Percentiles rank a stretch among this genome's conserved stretches.
phyloP scores from a whole-genome alignment of 1,140 invertebrate species.

The Sinonovacula constricta region DNA sequence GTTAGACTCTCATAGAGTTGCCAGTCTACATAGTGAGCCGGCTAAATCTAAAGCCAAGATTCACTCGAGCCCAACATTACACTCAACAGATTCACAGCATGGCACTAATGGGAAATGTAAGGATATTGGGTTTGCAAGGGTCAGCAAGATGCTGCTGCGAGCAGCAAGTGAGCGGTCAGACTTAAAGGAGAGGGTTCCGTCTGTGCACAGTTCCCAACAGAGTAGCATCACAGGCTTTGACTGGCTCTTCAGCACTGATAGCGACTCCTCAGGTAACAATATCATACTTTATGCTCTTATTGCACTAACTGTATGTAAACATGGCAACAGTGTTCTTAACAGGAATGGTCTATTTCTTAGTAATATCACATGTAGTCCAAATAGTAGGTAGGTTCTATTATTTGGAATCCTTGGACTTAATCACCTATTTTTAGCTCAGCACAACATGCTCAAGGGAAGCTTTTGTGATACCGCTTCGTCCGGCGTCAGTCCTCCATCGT shows the following conservation, averaged over 20 bases:
- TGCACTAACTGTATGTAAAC: too few species aligned
- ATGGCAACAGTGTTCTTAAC: too few species aligned
- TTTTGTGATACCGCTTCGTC: too few species aligned
- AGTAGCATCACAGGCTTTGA: slow-evolving; percentile 75
- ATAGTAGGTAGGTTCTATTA: too few species aligned
- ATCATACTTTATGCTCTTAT: too few species aligned
- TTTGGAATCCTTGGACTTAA: too few species aligned
- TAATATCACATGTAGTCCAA: too few species aligned
- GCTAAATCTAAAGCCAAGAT: slow-evolving; percentile 43
- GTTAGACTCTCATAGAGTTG: slow-evolving; percentile 1
- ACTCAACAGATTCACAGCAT: slow-evolving; percentile 9
- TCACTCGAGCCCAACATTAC: slow-evolving; percentile 43
- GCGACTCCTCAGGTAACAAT: slow-evolving; percentile 74
- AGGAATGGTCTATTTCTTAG: too few species aligned
- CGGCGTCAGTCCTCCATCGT: too few species aligned
- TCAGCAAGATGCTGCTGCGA: slow-evolving; percentile 42
- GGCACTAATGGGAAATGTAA: slow-evolving; percentile 28
- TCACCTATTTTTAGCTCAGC: too few species aligned
- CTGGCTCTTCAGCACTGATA: slow-evolving; percentile 76
- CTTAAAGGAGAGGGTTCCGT: neutral
- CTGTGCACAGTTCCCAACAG: slow-evolving; percentile 58
- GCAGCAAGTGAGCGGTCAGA: slow-evolving; percentile 37
- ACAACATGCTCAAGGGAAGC: too few species aligned
- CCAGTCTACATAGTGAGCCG: slow-evolving; percentile 1
- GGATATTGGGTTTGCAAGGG: slow-evolving; percentile 43